Percentiles rank a stretch among this genome's conserved stretches.
Conservation (phyloP, 1,140 invertebrate genomes). For the Calephelis virginiensis region DNA sequence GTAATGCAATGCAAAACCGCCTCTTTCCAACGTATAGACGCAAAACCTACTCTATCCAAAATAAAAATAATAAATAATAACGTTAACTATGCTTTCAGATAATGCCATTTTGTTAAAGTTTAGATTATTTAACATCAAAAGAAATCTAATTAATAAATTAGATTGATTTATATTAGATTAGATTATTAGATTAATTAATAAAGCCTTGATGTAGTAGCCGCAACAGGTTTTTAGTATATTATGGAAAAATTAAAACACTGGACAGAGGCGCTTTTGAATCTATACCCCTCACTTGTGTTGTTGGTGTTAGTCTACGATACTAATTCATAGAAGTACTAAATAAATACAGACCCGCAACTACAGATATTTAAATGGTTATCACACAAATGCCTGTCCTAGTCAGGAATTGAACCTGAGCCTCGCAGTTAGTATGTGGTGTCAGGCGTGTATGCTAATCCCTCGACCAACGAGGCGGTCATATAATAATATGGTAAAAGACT, state of each 20-base stretch:
- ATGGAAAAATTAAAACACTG: constrained; percentile 15
- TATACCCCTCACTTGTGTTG: neutral
- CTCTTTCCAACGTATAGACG: constrained; percentile 1
- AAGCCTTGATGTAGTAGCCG: constrained; percentile 5
- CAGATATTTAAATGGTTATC: neutral
- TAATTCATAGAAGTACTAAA: too few relatives aligned
- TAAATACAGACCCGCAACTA: neutral
- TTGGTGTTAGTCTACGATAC: too few relatives aligned
- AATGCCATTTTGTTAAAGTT: constrained; percentile 9
- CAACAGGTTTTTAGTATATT: constrained; percentile 10
- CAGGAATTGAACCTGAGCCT: too few relatives aligned
- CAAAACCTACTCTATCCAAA: neutral
- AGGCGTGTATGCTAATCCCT: too few relatives aligned
- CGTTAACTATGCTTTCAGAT: constrained; percentile 16
- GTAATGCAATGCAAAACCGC: constrained; percentile 5
- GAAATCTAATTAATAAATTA: constrained; percentile 4
- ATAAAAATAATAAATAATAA: constrained; percentile 10
- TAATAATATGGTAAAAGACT: too few relatives aligned
- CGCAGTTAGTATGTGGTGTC: too few relatives aligned
- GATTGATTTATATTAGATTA: too few relatives aligned
- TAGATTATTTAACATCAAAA: constrained; percentile 15
- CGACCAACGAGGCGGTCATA: too few relatives aligned
- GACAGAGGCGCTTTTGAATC: constrained; percentile 14
- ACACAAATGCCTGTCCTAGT: too few relatives aligned
- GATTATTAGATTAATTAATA: too few relatives aligned